These are phyloP conservation scores for Drosophila kohkoa DNA, from an alignment of 1,140 invertebrate genomes.

Conservation along the genomic window DNA sequence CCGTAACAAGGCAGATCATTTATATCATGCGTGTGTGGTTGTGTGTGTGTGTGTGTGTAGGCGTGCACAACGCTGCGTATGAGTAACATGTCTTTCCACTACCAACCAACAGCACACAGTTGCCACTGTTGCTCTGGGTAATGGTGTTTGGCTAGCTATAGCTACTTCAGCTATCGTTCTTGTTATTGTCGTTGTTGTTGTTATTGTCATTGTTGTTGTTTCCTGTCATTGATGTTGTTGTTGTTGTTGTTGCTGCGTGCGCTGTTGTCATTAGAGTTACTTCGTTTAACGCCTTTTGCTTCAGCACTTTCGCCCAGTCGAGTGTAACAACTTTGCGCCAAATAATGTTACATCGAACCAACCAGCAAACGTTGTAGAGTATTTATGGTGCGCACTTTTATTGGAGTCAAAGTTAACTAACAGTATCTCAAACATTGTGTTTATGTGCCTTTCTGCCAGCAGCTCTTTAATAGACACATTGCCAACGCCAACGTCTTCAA, in stretches of 20 bases:
- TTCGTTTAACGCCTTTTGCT: conserved; percentile 69
- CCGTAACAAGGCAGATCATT: conserved; percentile 56
- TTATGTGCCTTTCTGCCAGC: conserved; percentile 27
- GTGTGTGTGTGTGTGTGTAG: conserved; percentile 50
- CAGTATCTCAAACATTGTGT: neutral
- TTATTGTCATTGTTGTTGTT: conserved; percentile 17
- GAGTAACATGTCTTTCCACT: conserved; percentile 68
- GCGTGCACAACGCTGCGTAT: conserved; percentile 70
- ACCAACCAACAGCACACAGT: conserved; percentile 43
- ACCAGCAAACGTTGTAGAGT: neutral
- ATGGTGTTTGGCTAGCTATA: conserved; percentile 30
- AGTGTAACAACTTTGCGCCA: conserved; percentile 20
- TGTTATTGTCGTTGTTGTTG: conserved; percentile 7
- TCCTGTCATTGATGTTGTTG: conserved; percentile 20
- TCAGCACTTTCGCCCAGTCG: neutral
- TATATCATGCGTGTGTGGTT: conserved; percentile 59
- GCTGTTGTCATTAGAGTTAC: conserved; percentile 64
- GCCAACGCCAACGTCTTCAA: neutral
- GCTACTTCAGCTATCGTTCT: conserved; percentile 12
- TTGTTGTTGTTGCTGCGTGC: conserved; percentile 56
- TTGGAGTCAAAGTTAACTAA: neutral
- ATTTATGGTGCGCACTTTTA: conserved; percentile 4
- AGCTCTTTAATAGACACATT: conserved; percentile 55
- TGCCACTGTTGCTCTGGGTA: conserved; percentile 48
- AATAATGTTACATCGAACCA: conserved; percentile 12